Evolutionary conservation across 2,113 vertebrate genomes (phyloP).

Genomic region (Ochotona curzoniae): DNA sequence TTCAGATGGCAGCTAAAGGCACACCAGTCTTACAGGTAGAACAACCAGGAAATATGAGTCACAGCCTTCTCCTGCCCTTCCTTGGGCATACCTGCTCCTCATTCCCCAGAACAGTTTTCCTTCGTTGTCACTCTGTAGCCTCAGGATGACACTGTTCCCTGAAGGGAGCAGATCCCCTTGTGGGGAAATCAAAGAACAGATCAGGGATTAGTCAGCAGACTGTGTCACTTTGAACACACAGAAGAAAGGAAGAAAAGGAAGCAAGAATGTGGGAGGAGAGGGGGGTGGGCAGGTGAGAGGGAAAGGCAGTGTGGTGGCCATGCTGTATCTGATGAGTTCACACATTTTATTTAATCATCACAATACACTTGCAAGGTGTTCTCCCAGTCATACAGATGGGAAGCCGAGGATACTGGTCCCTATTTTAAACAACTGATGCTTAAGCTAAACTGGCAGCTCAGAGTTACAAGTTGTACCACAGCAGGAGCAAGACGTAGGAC

Average conservation of each 20-base stretch:
- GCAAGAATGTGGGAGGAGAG: background rate
- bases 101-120: background rate
- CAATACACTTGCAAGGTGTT: background rate
- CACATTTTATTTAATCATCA: background rate
- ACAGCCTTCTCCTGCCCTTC: background rate
- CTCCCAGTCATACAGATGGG: background rate
- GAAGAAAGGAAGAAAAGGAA: background rate
- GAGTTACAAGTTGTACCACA: background rate
- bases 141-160: background rate
- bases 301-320: background rate
- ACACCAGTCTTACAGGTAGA: background rate
- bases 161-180: background rate
- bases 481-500: background rate
- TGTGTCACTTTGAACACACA: constrained; percentile 11
- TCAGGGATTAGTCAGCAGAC: constrained; percentile 50
- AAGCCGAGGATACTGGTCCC: background rate
- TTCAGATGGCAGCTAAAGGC: background rate
- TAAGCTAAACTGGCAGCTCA: background rate
- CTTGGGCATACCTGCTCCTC: background rate
- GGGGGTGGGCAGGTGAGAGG: background rate
- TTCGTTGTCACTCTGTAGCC: background rate
- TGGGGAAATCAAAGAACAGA: constrained; percentile 53
- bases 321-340: background rate
- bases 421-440: background rate
- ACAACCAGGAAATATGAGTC: background rate